Percentiles rank a stretch among this genome's conserved stretches.
These are phyloP conservation scores for Hycleus phaleratus DNA, from an alignment of 1,140 invertebrate species.

Conservation along the genomic window DNA sequence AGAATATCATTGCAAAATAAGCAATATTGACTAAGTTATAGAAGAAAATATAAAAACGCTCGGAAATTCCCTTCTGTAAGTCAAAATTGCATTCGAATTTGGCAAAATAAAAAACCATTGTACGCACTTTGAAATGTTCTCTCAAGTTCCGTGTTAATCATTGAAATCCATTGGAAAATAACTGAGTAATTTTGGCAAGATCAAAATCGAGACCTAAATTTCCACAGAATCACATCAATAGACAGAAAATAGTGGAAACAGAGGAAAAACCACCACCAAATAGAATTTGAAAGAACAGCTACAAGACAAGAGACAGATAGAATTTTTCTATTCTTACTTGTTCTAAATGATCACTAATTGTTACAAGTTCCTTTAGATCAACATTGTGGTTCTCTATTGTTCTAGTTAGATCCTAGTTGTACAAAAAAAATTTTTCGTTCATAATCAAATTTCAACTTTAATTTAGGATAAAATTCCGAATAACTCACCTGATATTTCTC, in stretches of 20 bases:
- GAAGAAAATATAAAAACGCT: no score
- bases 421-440: neutral
- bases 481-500: conserved; percentile 77
- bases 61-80: no score
- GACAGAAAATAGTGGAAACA: conserved; percentile 1
- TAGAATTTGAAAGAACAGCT: conserved; percentile 1
- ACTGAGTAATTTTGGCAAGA: no score
- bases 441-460: conserved; percentile 3
- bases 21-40: no score
- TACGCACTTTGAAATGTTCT: no score
- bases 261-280: conserved; percentile 16
- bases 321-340: conserved; percentile 59
- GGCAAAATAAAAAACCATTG: no score
- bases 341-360: conserved; percentile 69
- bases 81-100: no score
- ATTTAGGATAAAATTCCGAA: no score
- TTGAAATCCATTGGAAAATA: no score
- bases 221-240: neutral
- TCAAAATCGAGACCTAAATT: no score
- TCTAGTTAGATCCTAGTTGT: conserved; percentile 62
- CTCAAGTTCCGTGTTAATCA: no score
- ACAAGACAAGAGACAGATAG: neutral
- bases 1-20: no score
- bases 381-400: conserved; percentile 60
- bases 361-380: conserved; percentile 65